Evolutionary conservation across 2,113 vertebrate genomes (phyloP).

Genomic region (Epinephelus moara): DNA sequence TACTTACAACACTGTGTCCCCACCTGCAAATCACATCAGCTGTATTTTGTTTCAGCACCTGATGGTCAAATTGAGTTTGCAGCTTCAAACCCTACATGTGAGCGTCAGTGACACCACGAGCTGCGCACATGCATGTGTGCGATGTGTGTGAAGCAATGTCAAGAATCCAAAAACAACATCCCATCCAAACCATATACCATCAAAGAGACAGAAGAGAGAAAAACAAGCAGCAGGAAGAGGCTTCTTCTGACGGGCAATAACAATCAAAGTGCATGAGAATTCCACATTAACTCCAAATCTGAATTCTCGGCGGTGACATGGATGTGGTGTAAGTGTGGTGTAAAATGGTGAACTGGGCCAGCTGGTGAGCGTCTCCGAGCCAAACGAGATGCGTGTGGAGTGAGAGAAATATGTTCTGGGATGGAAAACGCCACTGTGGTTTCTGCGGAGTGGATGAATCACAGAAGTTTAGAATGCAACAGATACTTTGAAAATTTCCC

Average conservation of each 20-base stretch:
- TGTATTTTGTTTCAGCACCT: neutral
- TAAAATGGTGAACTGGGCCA: neutral
- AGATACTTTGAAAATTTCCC: neutral
- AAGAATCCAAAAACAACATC: neutral
- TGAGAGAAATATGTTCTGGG: neutral
- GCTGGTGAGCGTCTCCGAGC: constrained; percentile 18
- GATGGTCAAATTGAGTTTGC: neutral
- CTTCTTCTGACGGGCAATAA: neutral
- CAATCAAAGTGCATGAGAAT: constrained; percentile 3
- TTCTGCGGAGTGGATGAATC: neutral
- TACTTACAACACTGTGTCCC: neutral
- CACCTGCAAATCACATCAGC: constrained; percentile 26
- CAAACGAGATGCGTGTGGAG: constrained; percentile 1
- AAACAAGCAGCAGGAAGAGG: neutral
- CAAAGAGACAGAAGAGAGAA: neutral
- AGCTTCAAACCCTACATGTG: neutral
- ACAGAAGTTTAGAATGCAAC: neutral
- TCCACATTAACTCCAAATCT: constrained; percentile 10
- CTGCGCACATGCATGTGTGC: neutral
- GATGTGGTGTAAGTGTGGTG: constrained; percentile 23
- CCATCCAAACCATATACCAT: neutral
- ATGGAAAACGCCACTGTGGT: constrained; percentile 10
- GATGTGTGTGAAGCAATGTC: neutral
- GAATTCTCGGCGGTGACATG: neutral
- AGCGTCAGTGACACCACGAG: neutral